These are phyloP conservation scores for Lophochroa leadbeateri DNA, from an alignment of 2,113 vertebrate genomes.

Conservation along the genomic window DNA sequence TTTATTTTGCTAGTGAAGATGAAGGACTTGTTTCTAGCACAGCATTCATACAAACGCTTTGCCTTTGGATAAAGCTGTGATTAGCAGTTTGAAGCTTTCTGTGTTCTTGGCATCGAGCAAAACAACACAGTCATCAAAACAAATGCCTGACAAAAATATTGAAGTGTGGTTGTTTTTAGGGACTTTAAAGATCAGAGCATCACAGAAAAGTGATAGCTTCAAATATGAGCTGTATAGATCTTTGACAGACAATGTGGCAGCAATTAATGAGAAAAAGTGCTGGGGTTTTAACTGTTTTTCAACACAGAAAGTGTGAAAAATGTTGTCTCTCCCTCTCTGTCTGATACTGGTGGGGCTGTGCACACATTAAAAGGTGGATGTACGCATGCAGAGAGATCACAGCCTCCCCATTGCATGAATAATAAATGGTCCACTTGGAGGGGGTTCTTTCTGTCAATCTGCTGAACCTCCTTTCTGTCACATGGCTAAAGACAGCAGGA, in stretches of 20 bases:
- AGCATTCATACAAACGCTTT: constrained; percentile 1
- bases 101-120: background rate
- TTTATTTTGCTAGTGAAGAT: constrained; percentile 47
- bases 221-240: background rate
- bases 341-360: background rate
- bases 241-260: background rate
- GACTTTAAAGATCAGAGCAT: constrained; percentile 17
- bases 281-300: background rate
- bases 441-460: background rate
- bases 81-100: constrained; percentile 42
- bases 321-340: background rate
- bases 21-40: constrained; percentile 25
- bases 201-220: background rate
- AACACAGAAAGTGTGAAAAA: background rate
- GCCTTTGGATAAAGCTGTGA: constrained; percentile 10
- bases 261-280: background rate
- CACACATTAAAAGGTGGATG: background rate
- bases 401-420: background rate
- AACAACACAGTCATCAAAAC: constrained; percentile 27
- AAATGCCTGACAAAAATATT: constrained; percentile 48
- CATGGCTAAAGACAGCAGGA: constrained; percentile 5
- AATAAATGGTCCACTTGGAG: background rate
- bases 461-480: background rate
- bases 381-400: background rate
- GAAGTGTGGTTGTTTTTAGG: constrained; percentile 6